These are phyloP conservation scores for Bucorvus abyssinicus DNA, from an alignment of 2,797 vertebrate species.

Conservation along the genomic window DNA sequence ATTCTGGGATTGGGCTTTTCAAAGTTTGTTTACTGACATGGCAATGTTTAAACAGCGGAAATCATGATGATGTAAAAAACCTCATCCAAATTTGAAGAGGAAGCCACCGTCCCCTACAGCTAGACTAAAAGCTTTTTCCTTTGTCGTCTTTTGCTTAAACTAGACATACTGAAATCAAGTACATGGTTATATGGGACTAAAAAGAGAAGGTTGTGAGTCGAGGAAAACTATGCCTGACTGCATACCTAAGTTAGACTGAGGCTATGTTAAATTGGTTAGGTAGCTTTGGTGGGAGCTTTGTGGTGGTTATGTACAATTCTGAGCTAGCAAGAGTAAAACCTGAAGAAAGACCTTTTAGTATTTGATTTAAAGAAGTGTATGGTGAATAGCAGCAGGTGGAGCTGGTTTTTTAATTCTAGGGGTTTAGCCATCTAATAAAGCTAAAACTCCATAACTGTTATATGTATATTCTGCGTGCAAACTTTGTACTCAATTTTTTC, in stretches of 20 bases:
- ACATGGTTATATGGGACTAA: not conserved
- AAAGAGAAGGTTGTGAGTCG: not conserved
- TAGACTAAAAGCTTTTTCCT: not conserved
- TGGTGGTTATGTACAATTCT: not conserved
- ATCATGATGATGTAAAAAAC: not conserved
- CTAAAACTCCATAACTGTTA: accelerated
- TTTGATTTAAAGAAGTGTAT: not conserved
- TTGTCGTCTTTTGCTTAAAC: not conserved
- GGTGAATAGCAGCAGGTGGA: not conserved
- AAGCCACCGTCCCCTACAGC: not conserved
- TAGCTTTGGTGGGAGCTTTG: not conserved
- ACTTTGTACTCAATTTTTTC: not conserved
- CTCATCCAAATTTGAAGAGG: not conserved
- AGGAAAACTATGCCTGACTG: not conserved
- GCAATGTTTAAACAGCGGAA: not conserved
- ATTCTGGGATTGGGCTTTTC: not conserved
- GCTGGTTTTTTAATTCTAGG: not conserved
- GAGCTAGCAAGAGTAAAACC: not conserved
- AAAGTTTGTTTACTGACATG: not conserved
- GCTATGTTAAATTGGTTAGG: not conserved
- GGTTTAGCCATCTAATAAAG: not conserved
- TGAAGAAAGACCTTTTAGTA: not conserved
- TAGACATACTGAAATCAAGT: not conserved
- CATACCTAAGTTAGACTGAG: not conserved
- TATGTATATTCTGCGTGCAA: not conserved